Base-by-base conservation (phyloP, 2,888 invertebrate genomes). In the Dynastes maya region DNA sequence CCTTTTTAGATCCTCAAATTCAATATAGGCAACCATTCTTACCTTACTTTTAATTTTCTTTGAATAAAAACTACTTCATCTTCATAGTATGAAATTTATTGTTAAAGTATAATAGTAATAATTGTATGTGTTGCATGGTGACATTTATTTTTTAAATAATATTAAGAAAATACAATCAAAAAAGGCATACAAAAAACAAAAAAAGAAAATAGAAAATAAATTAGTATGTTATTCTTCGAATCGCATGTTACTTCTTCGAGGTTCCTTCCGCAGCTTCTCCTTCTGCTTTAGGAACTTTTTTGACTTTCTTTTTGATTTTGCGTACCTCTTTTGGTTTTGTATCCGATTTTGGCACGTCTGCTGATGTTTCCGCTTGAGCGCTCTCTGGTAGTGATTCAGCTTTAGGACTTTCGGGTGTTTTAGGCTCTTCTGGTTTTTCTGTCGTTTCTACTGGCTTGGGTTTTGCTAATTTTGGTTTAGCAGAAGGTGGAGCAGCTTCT, bases 261-360 rank as follows among this genome's bases (percentile, higher is more conserved):
- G 76, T 79, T 74, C 70, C 88, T 79, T 86, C 85, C 80, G 85
- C 81, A 76, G 85, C 51, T 65, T 75, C 72, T 27, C 45, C 63
- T 29, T 71, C 79, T 29, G 61, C 13, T 58, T 79, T 79, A 22
- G 67, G 67, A 29, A 77, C 74, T 61, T 79, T 79, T 51, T 79
- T 79, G n/a, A 77, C 76, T 22, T 79, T 79, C 49, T 76, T 79
- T 22, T 70, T 70, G 29, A 58, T 63, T 58, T 78, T 78, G 29
- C 45, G 32, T 51, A 55, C 58, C 45, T 65, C 75, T 75, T 78
- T 72, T 22, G 67, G 67, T 61, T 75, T 76, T 8, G 68, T 53
- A 64, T 68, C 78, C 11, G 72, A 55, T 71, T 79, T 79, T 58
- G 79, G 63, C 76, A 89, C 89, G 80, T 88, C 88, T 78, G 77